phyloP scores from a whole-genome alignment of 2,888 invertebrate species.

The Heteropelma amictum region DNA sequence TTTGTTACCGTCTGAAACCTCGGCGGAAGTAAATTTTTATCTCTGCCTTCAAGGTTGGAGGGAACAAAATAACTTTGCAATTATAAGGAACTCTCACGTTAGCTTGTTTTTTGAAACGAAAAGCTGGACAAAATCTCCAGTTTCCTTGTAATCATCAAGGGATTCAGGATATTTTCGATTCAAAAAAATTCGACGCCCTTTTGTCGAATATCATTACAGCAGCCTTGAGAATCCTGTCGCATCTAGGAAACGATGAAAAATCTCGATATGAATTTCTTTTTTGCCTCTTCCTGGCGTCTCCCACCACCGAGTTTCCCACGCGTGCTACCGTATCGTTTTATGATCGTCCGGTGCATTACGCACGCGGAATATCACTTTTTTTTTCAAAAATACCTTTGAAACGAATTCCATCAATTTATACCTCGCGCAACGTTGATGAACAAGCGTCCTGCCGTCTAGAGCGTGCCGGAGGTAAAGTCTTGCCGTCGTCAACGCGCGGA shows the following conservation, averaged over 20 bases:
- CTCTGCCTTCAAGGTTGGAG: too few species aligned
- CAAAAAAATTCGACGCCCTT: background rate
- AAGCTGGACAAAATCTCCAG: too few species aligned
- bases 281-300: slow-evolving; percentile 57
- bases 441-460: slow-evolving; percentile 71
- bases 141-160: too few species aligned
- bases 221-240: slow-evolving; percentile 27
- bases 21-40: too few species aligned
- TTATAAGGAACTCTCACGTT: too few species aligned
- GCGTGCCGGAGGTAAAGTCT: slow-evolving; percentile 57
- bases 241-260: slow-evolving; percentile 38
- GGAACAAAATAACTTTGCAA: too few species aligned
- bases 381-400: background rate
- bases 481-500: slow-evolving; percentile 9
- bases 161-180: too few species aligned
- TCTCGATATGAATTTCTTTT: slow-evolving; percentile 25
- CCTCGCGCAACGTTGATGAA: slow-evolving; percentile 45
- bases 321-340: too few species aligned
- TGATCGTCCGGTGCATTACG: slow-evolving; percentile 58
- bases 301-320: slow-evolving; percentile 71
- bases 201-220: slow-evolving; percentile 25
- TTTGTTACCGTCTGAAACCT: too few species aligned
- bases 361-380: slow-evolving; percentile 56
- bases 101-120: too few species aligned
- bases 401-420: slow-evolving; percentile 30